Evolutionary conservation across 2,797 vertebrate species (phyloP).

Genomic region (Sternarchorhynchus goeldii): DNA sequence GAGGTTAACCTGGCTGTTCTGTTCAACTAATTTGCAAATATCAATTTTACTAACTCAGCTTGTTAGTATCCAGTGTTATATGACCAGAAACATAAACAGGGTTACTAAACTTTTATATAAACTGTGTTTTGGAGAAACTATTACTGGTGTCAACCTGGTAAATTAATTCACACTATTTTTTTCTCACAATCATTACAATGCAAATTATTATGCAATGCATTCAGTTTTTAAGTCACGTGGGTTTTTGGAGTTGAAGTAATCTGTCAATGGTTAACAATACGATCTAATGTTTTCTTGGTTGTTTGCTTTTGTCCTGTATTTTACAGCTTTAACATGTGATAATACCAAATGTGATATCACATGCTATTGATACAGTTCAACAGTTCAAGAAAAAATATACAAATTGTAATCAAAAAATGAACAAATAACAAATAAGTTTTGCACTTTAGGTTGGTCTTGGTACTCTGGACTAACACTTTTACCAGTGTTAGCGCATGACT

Average conservation of each 20-base stretch:
- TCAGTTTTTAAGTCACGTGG: slow-evolving; percentile 1
- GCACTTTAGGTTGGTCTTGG: no score
- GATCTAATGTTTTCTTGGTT: neutral
- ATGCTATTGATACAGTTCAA: no score
- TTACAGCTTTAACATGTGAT: neutral
- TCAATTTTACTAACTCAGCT: neutral
- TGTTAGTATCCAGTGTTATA: neutral
- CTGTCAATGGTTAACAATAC: no score
- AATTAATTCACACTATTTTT: neutral
- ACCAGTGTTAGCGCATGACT: slow-evolving; percentile 71
- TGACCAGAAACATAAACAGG: no score
- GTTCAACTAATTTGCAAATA: neutral
- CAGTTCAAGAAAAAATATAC: no score
- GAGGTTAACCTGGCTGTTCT: neutral
- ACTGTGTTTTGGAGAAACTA: neutral
- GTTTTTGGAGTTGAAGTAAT: neutral
- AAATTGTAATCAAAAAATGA: no score
- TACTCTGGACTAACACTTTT: slow-evolving; percentile 56
- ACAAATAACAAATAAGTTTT: no score
- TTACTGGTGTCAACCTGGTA: neutral
- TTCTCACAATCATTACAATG: neutral
- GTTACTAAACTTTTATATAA: neutral
- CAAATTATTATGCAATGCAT: slow-evolving; percentile 6
- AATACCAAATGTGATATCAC: neutral
- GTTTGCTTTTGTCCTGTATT: neutral